Base-by-base conservation (phyloP, 2,888 invertebrate species). In the Tetramorium bicarinatum region DNA sequence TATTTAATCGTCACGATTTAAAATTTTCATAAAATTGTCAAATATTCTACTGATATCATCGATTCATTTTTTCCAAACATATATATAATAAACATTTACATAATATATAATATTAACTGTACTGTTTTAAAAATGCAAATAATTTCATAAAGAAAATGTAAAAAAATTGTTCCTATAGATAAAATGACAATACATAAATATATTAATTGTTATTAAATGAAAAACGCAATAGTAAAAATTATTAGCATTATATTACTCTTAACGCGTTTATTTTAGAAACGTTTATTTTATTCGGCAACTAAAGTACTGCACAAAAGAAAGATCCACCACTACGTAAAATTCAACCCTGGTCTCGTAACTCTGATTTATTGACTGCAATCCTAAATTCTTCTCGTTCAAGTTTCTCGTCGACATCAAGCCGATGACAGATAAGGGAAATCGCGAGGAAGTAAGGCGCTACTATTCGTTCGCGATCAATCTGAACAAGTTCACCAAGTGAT, bases 351-450 rank as follows among this genome's bases (percentile, higher is more conserved):
- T 61, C 47, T 54, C 47, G 29, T 61, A 71, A 75, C 74, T 83
- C 71, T 72, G 83, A 84, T 81, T 84, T 84, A 84, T 80, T 49
- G 79, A 80, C 79, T 72, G 72, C 38, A 80, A 80, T 80, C 47
- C 25, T 2, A 38, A 72, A 80, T 80, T 80, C 79, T 59, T 59
- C 71, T 59, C 59, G 59, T 59, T 80, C 47, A 59, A 61, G 38
- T 71, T 71, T 18, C 21, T 18, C 38, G 49, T 61, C 71, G 71
- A 71, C 59, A 79, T 79, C 79, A 80, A 72, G 38, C 47, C 72
- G 79, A 80, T 80, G 79, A 72, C 72, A 80, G 79, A 80, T 80
- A 80, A 80, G 38, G 72, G 59, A 80, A 80, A 80, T 80, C 72
- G 72, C 18, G 59, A 61, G 59, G 59, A 80, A 80, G 72, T 71